phyloP scores from a whole-genome alignment of 1,140 invertebrate species.

The Medauroidea extradentata region DNA sequence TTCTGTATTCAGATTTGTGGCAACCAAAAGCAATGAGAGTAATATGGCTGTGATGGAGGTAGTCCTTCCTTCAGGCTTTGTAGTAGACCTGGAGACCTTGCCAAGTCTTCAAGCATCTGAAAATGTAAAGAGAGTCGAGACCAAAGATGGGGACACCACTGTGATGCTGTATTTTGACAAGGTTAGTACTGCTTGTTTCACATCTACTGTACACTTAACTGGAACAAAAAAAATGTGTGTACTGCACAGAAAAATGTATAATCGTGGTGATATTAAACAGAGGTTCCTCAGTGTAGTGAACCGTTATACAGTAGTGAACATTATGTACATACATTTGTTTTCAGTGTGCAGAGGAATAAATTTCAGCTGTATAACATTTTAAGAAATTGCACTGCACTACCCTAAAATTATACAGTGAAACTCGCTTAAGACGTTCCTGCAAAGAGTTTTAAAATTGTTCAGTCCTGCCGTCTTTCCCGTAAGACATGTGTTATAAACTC shows the following conservation, averaged over 20 bases:
- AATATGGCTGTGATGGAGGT: slow-evolving; percentile 92
- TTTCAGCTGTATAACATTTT: too few relatives aligned
- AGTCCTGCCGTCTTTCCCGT: too few relatives aligned
- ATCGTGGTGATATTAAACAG: neutral
- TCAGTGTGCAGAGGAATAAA: too few relatives aligned
- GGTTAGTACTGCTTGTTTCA: slow-evolving; percentile 32
- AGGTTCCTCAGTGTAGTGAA: neutral
- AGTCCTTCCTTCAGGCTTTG: slow-evolving; percentile 77
- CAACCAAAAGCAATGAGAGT: slow-evolving; percentile 54
- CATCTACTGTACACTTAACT: neutral
- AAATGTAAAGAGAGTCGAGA: slow-evolving; percentile 76
- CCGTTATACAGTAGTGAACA: too few relatives aligned
- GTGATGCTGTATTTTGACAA: slow-evolving; percentile 85
- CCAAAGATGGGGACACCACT: slow-evolving; percentile 66
- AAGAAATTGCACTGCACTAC: too few relatives aligned
- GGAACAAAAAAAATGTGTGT: neutral
- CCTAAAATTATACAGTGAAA: too few relatives aligned
- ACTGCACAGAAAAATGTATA: neutral
- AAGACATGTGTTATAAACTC: too few relatives aligned
- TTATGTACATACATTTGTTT: too few relatives aligned
- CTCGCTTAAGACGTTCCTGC: too few relatives aligned
- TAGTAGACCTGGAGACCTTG: slow-evolving; percentile 70
- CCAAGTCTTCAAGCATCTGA: slow-evolving; percentile 65
- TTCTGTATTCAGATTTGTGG: slow-evolving; percentile 50
- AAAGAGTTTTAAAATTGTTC: too few relatives aligned